Evolutionary conservation across 2,888 invertebrate species (phyloP), one percentile per base, ranked within the genome.

Genomic region (Neuroscelio doddi): DNA sequence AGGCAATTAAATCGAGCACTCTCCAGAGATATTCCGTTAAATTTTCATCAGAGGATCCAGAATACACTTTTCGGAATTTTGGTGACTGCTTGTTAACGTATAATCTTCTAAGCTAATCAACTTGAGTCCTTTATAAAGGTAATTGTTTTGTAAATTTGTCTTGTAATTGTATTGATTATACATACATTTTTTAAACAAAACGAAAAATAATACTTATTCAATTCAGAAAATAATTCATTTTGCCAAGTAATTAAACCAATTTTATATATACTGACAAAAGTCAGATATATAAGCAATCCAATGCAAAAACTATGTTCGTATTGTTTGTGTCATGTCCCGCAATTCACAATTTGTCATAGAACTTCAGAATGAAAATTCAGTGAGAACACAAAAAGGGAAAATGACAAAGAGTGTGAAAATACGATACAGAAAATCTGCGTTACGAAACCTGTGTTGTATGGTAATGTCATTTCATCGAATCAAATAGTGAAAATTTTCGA

Each of bases 1-100:
- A 1, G 8, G 49, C 36, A 58, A 58, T 58, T 50, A 45, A 44
- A 39, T 45, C 42, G 44, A 42, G 14, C 9, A 9, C 32, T 12
- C 21, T 17, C 17, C 15, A 10, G 36, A 34, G 44, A 26, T 34
- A 26, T 29, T 15, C 29, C 30, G 17, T 24, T 29, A 32, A 36
- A 14, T 36, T 36, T 14, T 36, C 36, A 10, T 36, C 36, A n/a
- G 15, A n/a, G 36, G 14, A 14, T 36, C 36, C 1, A 36, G 7
- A 36, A 2, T 9, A 30, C 8, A 9, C 10, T 36, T 12, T 36
- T 14, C 15, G 12, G 7, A 36, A 1, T 36, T 9, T 36, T 3
- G 14, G 7, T 15, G 36, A 36, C 36, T 36, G 1, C 5, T 1
- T 14, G 36, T 12, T 10, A 36, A 12, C 12, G 3, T 3, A 7